A percentile compares a stretch with the other conserved stretches of the same genome.
phyloP scores from a whole-genome alignment of 2,888 invertebrate genomes.

The Sphecodes monilicornis region DNA sequence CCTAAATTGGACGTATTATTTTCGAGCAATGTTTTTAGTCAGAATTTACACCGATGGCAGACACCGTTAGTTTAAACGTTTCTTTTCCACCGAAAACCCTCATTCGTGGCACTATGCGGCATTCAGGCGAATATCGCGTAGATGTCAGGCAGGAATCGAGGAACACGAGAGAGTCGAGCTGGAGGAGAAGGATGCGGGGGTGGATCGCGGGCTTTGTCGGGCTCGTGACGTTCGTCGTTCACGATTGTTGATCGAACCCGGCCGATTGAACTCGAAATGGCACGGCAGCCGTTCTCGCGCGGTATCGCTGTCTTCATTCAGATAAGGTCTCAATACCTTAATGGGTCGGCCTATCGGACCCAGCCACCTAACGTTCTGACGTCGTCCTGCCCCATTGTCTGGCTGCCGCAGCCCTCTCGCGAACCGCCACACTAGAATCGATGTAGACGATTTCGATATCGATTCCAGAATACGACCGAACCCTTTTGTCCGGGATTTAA shows the following conservation, averaged over 20 bases:
- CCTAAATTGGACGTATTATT: neutral
- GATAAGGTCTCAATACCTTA: conserved; percentile 71
- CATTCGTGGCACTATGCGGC: neutral
- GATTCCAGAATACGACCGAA: neutral
- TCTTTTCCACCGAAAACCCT: neutral
- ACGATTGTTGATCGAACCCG: conserved; percentile 53
- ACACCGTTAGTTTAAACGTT: neutral
- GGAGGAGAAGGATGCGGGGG: conserved; percentile 6
- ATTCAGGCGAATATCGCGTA: conserved; percentile 11
- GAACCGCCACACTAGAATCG: conserved; percentile 33
- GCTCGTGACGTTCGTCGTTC: conserved; percentile 53
- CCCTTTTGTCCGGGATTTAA: conserved; percentile 29
- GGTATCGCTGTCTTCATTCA: conserved; percentile 70
- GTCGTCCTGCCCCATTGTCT: conserved; percentile 45
- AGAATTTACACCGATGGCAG: neutral
- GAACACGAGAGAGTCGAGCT: neutral
- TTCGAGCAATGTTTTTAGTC: neutral
- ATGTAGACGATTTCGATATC: conserved; percentile 53
- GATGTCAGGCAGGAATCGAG: conserved; percentile 19
- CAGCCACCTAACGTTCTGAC: conserved; percentile 52
- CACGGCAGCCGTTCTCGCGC: conserved; percentile 41
- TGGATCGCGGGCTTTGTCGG: conserved; percentile 54
- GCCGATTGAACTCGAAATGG: conserved; percentile 62
- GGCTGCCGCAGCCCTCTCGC: conserved; percentile 33
- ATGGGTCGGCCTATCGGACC: conserved; percentile 64